Evolutionary conservation across 2,888 invertebrate species (phyloP).

Genomic region (Melanotus villosus): DNA sequence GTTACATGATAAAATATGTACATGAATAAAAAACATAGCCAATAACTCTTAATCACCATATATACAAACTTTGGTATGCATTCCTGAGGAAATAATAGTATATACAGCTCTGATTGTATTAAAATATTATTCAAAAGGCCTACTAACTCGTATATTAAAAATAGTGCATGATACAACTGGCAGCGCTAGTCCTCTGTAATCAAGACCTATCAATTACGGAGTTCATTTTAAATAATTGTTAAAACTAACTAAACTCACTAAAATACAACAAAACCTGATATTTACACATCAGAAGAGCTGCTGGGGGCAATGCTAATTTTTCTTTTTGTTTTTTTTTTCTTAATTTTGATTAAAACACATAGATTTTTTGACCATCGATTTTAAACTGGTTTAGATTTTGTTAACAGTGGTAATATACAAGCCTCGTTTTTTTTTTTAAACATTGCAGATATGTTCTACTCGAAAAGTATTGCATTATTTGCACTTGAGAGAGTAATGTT

Average conservation of each 20-base stretch:
- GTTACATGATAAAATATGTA: constrained; percentile 56
- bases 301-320: neutral
- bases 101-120: constrained; percentile 45
- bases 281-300: neutral
- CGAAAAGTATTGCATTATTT: constrained; percentile 27
- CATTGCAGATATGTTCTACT: constrained; percentile 29
- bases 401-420: constrained; percentile 13
- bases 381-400: neutral
- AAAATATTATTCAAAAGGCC: constrained; percentile 37
- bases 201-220: neutral
- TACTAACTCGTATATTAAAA: constrained; percentile 29
- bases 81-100: constrained; percentile 55
- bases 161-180: constrained; percentile 21
- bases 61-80: constrained; percentile 54
- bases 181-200: constrained; percentile 23
- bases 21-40: constrained; percentile 56
- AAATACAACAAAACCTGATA: neutral
- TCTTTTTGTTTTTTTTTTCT: constrained; percentile 3
- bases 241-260: neutral
- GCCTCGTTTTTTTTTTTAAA: constrained; percentile 14
- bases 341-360: constrained; percentile 27
- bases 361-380: constrained; percentile 14
- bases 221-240: no score
- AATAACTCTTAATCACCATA: constrained; percentile 51
- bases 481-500: constrained; percentile 24